Conservation (phyloP, 2,797 vertebrate species). For the Anomalospiza imberbis region DNA sequence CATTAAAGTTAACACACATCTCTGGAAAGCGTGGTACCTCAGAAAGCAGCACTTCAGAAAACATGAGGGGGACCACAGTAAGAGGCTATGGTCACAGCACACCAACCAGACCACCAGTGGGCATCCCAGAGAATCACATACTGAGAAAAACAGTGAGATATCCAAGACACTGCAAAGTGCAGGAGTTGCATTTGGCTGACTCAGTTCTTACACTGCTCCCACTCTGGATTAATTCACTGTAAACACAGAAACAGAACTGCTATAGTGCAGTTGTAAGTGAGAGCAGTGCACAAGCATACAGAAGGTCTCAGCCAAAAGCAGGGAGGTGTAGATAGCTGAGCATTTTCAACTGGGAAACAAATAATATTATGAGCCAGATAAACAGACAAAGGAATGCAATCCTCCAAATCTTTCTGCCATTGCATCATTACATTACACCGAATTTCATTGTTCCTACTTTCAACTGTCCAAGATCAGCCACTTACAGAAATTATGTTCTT, state of each 20-base stretch:
- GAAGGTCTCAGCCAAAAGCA: background rate
- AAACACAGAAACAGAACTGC: background rate
- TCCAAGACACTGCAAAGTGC: background rate
- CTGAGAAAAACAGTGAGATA: background rate
- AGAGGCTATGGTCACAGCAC: background rate
- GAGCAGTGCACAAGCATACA: background rate
- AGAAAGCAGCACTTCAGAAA: background rate
- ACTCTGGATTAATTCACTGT: background rate
- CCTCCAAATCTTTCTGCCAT: background rate
- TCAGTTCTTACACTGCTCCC: background rate
- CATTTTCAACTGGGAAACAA: background rate
- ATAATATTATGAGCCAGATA: background rate
- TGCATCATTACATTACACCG: background rate
- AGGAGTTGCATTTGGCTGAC: background rate
- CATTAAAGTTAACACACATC: background rate
- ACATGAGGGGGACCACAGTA: background rate
- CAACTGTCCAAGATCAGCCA: background rate
- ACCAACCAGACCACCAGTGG: too few species aligned
- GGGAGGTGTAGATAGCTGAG: background rate
- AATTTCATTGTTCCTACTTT: background rate
- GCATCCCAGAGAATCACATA: background rate
- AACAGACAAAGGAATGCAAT: background rate
- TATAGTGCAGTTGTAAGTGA: background rate
- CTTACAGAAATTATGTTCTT: background rate
- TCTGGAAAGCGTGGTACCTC: background rate